Base-by-base conservation (phyloP, 2,113 vertebrate genomes). In the Pachycephala philippinensis region DNA sequence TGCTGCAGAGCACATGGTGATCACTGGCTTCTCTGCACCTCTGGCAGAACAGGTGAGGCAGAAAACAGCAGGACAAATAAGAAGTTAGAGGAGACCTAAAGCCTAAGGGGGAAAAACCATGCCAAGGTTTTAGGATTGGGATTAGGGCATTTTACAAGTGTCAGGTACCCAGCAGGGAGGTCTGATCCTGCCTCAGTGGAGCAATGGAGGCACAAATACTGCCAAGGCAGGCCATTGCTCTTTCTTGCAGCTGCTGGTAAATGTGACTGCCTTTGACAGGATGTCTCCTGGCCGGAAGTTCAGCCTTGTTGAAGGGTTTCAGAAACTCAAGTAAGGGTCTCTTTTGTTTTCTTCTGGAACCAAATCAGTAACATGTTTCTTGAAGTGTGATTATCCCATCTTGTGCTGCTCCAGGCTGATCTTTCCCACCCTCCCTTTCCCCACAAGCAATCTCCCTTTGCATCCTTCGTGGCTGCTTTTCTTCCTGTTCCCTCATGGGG, bases 211-310 rank as follows among this genome's bases (percentile, higher is more conserved):
- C 30, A 83, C 17, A 26, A 84, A 64, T 26, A 31, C 56, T 60
- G 35, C 39, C 13, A 35, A 79, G 26, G 35, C 52, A 79, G 33
- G 15, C 17, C 2, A 2, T 6, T 83, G 33, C 44, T 76, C 3
- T 89, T 64, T 84, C n/a, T 52, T 80, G 59, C 88, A 98, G 98
- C 91, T 98, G 66, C 81, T 98, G 28, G 44, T 98, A 52, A 98
- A 98, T 1, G 95, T 88, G 4, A 91, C 97, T 4, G 75, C 97
- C 90, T 98, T 98, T 94, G 98, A 96, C 52, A 97, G 98, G 84
- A 98, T 98, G 97, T 97, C 97, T 94, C 97, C 98, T 42, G 95
- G 88, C 20, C 96, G 98, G 91, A 98, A 98, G 88, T 96, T 97
- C 87, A 98, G 92, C 37, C 95, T 98, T 1, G 7, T 98, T 40